These are phyloP conservation scores for Calonectris borealis DNA, from an alignment of 2,113 vertebrate genomes.

Conservation along the genomic window DNA sequence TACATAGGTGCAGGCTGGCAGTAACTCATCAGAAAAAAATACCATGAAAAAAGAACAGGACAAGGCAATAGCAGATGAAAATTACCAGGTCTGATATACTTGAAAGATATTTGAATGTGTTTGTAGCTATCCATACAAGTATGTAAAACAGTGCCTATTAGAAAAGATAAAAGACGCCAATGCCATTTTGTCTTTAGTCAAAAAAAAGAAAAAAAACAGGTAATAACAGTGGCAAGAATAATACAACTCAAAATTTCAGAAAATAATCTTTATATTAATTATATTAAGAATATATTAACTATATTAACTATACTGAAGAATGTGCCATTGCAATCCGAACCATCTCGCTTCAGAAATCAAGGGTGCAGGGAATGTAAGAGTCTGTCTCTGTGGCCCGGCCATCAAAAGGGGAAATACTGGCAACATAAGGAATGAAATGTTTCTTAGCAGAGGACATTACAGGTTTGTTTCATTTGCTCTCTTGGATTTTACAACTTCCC, in stretches of 20 bases:
- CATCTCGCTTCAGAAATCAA: background rate
- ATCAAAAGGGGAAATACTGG: background rate
- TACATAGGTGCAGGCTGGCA: background rate
- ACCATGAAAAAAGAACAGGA: background rate
- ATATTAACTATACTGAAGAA: background rate
- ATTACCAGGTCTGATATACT: background rate
- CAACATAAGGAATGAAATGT: background rate
- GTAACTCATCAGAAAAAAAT: background rate
- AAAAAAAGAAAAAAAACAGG: no score
- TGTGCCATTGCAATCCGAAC: accelerated
- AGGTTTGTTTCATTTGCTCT: background rate
- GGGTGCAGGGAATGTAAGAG: background rate
- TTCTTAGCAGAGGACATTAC: background rate
- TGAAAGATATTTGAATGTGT: background rate
- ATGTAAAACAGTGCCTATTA: background rate
- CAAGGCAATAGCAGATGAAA: background rate
- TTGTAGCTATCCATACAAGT: background rate
- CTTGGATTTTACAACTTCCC: background rate
- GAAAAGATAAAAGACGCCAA: background rate
- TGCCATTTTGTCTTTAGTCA: background rate
- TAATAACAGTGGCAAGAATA: background rate
- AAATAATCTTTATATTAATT: background rate
- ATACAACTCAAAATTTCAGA: background rate
- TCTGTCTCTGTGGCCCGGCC: no score
- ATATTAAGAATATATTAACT: background rate